phyloP scores from a whole-genome alignment of 2,113 vertebrate genomes.

The Leptosomus discolor region DNA sequence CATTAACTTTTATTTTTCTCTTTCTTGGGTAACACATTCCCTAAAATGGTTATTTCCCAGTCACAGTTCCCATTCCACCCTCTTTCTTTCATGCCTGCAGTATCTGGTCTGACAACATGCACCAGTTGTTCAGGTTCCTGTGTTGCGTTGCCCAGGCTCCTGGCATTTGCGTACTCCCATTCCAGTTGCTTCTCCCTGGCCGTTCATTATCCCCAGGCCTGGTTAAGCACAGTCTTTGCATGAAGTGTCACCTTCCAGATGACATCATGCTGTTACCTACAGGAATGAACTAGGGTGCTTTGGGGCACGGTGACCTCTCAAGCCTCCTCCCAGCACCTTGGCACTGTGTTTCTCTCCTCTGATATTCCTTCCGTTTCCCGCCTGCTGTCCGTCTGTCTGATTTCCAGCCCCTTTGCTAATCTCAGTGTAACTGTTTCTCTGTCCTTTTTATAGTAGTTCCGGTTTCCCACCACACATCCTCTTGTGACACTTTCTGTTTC shows the following conservation, averaged over 20 bases:
- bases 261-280: background rate
- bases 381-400: background rate
- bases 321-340: background rate
- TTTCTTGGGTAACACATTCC: background rate
- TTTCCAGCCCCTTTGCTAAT: background rate
- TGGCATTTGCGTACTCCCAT: background rate
- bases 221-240: background rate
- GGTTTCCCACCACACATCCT: background rate
- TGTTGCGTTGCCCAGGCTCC: background rate
- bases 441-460: background rate
- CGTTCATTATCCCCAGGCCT: background rate
- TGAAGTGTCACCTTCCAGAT: background rate
- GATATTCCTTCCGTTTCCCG: background rate
- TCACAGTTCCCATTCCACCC: background rate
- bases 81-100: background rate
- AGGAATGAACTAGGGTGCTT: background rate
- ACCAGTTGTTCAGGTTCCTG: background rate
- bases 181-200: background rate
- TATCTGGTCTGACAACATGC: background rate
- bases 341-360: background rate
- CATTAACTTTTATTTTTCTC: background rate
- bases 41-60: background rate
- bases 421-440: background rate
- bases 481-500: background rate
- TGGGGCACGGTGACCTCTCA: background rate